Evolutionary conservation across 2,797 vertebrate species (phyloP), one percentile per base, ranked within the genome.

Genomic region (Mormyrops attenuatus): DNA sequence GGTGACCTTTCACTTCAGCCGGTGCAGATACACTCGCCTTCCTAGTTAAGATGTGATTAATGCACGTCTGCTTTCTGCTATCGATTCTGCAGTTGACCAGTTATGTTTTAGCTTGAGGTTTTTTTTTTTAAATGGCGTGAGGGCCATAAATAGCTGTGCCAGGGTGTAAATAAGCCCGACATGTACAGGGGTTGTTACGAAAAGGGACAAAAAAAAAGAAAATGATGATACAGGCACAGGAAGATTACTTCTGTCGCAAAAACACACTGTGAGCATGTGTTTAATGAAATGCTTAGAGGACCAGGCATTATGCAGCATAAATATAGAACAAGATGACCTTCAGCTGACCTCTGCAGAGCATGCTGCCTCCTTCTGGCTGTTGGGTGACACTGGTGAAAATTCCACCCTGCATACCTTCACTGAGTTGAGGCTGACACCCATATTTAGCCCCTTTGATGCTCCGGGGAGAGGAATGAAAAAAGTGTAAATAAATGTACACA

Each of bases 21-120:
- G 26, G 57, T 69, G 20, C 22, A 69, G n/a, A 88, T 57, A 88
- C 26, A 66, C 38, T 13, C n/a, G 0, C 41, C 11, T 88, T 63
- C 17, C 41, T 69, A 57, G 60, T 69, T 88, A 88, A 69, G 60
- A 41, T 2, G 6, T 88, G 87, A 88, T 69, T 88, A 49, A 88
- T 69, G n/a, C 55, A 30, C n/a, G 1, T 69, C 57, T 88, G 60
- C 44, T 47, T 88, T 49, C 44, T 13, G 38, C 13, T 69, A 88
- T 88, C 8, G 60, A 88, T 88, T 88, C 52, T 22, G 52, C 60
- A 88, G 60, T 69, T 3, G 57, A 57, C 57, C 38, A n/a, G 69
- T 69, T 88, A 47, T 63, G 30, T 63, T 53, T 63, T 17, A 49
- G n/a, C 57, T 49, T 13, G 34, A 47, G 44, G 9, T 88, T 60